Evolutionary conservation across 2,797 vertebrate species (phyloP), one percentile per base, ranked within the genome.

Genomic region (Dermochelys coriacea): DNA sequence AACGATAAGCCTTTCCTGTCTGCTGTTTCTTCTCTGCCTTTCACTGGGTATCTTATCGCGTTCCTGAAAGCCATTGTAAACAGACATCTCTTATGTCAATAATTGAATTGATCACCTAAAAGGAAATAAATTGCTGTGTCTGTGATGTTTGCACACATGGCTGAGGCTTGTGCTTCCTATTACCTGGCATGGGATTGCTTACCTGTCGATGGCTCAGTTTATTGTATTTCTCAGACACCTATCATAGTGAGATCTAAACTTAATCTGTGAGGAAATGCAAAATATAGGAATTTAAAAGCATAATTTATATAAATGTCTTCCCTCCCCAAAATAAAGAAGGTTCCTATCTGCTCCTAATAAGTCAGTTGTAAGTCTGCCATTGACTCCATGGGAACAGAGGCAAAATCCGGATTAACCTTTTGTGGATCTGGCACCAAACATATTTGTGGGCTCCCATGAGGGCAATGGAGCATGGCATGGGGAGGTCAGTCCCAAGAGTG

Each of bases 91-190:
- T 50, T 85, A 3, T 82, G 82, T 95, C 92, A 95, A 88, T 55
- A 89, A 59, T 80, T 89, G 19, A n/a, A 9, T 80, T 41, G 23
- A 3, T 25, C 91, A 55, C 82, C 27, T 51, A 89, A 92, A 92
- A 94, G 86, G 80, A 77, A 77, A 27, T 87, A 94, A 90, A 89
- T 85, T 84, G 52, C 83, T 57, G 18, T 68, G 71, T 80, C n/a
- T 59, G 25, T 84, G 81, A 68, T 14, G 19, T 84, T 90, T 91
- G 86, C 59, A 12, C 0, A 2, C 49, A 55, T 92, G 47, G 82
- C 85, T 54, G 78, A 57, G 82, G 78, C 61, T 93, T 94, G 47
- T 68, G 81, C 55, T 90, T 21, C 64, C n/a, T 82, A 9, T 25
- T 25, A 45, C 84, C 47, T 87, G 68, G 54, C 34, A 4, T 21